Conservation (phyloP, 2,113 vertebrate species). For the Xenopus borealis region DNA sequence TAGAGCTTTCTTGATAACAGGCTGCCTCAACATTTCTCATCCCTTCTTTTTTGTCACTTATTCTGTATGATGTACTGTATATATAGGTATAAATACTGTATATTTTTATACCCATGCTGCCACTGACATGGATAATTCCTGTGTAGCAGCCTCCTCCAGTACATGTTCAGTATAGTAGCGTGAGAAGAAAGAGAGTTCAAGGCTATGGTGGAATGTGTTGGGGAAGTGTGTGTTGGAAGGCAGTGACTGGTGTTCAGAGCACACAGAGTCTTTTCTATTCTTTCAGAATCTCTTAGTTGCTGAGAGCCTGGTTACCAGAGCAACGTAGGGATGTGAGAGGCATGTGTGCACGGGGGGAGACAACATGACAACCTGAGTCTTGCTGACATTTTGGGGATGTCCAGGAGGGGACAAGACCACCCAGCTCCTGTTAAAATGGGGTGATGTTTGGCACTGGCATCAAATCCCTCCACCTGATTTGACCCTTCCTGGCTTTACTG, state of each 20-base stretch:
- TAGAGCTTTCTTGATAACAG: too few relatives aligned
- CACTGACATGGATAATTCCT: too few relatives aligned
- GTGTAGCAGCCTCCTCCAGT: too few relatives aligned
- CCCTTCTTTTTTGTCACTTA: too few relatives aligned
- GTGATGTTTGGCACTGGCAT: neutral
- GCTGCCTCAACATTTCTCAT: too few relatives aligned
- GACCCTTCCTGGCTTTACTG: neutral
- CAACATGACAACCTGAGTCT: conserved; percentile 13
- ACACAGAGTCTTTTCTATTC: conserved; percentile 34
- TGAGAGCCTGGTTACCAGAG: conserved; percentile 36
- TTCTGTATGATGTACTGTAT: too few relatives aligned
- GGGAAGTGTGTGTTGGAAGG: neutral
- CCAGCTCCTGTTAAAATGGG: conserved; percentile 14
- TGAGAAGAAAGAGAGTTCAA: neutral
- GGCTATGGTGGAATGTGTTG: neutral
- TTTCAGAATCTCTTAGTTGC: conserved; percentile 29
- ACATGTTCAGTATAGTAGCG: neutral
- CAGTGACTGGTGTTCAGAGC: conserved; percentile 18
- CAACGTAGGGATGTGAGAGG: conserved; percentile 29
- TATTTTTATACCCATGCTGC: too few relatives aligned
- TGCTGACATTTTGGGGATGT: conserved; percentile 32
- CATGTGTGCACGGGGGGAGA: conserved; percentile 7
- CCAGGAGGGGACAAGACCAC: conserved; percentile 36
- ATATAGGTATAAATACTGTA: too few relatives aligned
- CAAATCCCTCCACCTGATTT: neutral